phyloP scores from a whole-genome alignment of 2,888 invertebrate genomes.

The Mantis religiosa region DNA sequence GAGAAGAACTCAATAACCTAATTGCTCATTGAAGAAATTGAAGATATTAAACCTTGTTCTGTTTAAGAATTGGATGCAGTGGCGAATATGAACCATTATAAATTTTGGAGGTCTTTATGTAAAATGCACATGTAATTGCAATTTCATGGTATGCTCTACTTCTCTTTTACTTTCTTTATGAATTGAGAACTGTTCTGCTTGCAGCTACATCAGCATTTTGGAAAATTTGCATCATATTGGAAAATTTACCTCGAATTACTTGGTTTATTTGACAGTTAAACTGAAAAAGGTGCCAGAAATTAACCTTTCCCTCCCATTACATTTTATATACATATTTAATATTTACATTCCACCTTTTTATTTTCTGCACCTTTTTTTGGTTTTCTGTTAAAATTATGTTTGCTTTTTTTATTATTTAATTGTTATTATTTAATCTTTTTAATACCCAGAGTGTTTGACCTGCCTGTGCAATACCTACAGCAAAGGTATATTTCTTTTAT shows the following conservation, averaged over 20 bases:
- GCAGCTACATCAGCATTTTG: background rate
- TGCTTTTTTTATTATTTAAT: background rate
- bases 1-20: background rate
- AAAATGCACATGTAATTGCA: background rate
- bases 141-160: background rate
- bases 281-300: conserved; percentile 16
- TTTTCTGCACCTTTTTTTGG: conserved; percentile 19
- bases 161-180: background rate
- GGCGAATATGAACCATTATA: background rate
- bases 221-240: background rate
- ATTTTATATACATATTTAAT: conserved; percentile 12
- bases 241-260: background rate
- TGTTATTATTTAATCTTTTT: conserved; percentile 23
- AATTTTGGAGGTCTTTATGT: background rate
- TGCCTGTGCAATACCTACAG: conserved; percentile 28
- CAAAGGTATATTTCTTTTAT: conserved; percentile 17
- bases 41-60: background rate
- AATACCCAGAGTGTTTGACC: conserved; percentile 29
- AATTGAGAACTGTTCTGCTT: background rate
- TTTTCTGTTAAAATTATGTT: background rate
- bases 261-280: background rate
- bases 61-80: background rate
- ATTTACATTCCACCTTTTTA: conserved; percentile 20
- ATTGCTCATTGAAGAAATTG: background rate
- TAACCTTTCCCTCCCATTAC: conserved; percentile 2